phyloP scores from a whole-genome alignment of 2,113 vertebrate genomes.

The Ophiodon elongatus region DNA sequence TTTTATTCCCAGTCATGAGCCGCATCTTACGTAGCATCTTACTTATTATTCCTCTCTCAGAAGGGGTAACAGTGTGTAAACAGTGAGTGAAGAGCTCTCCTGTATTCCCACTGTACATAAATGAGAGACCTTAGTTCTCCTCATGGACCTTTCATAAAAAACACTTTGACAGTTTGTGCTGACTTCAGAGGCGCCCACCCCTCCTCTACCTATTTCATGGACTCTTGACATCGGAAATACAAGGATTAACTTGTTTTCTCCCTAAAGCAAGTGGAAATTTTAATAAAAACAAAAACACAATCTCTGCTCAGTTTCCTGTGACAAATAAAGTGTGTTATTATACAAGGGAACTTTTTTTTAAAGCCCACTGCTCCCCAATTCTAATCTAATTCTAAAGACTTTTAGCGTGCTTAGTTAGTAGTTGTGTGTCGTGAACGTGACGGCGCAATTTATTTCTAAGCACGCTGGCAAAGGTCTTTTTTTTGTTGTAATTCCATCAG shows the following conservation, averaged over 20 bases:
- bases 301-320: conserved; percentile 33
- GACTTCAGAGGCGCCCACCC: conserved; percentile 44
- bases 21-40: neutral
- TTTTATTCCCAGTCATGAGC: conserved; percentile 5
- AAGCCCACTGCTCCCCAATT: conserved; percentile 29
- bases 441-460: neutral
- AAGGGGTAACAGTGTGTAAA: conserved; percentile 30
- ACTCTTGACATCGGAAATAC: conserved; percentile 69
- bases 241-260: conserved; percentile 54
- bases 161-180: conserved; percentile 39
- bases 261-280: conserved; percentile 19
- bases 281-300: conserved; percentile 57
- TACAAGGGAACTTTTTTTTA: conserved; percentile 5
- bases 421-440: conserved; percentile 10
- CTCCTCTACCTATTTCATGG: conserved; percentile 71
- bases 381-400: too few relatives aligned
- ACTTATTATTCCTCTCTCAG: conserved; percentile 35
- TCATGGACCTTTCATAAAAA: conserved; percentile 39
- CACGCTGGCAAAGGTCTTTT: neutral
- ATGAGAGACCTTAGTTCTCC: conserved; percentile 28
- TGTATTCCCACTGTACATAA: conserved; percentile 30
- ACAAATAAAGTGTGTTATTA: conserved; percentile 49
- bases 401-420: conserved; percentile 15
- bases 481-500: conserved; percentile 17
- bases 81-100: conserved; percentile 30